Conservation (phyloP, 23 tunicate genomes). For the Halocynthia roretzi region DNA sequence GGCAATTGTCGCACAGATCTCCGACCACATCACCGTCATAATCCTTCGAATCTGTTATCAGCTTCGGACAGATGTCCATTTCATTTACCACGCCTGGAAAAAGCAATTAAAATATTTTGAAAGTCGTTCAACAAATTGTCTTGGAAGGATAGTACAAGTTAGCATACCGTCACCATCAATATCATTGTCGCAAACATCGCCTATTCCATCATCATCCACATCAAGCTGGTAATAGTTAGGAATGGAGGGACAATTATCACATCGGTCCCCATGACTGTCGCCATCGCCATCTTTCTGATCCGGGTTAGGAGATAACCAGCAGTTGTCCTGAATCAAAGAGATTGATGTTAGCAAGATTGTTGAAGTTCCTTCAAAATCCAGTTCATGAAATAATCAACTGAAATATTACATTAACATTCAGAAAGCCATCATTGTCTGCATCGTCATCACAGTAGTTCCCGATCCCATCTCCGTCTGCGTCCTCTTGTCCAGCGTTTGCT, state of each 20-base stretch:
- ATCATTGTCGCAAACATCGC: not conserved
- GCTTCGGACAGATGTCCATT: too few species aligned
- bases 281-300: conserved; percentile 44
- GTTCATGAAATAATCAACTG: not conserved
- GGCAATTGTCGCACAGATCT: conserved; percentile 70
- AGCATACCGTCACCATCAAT: not conserved
- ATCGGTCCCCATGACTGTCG: not conserved
- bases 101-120: too few species aligned
- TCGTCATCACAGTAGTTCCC: conserved; percentile 79
- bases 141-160: too few species aligned
- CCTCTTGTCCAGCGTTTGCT: conserved; percentile 83
- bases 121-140: too few species aligned
- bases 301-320: conserved; percentile 31
- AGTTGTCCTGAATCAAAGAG: conserved; percentile 39
- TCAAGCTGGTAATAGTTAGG: conserved; percentile 50
- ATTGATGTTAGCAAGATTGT: not conserved
- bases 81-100: too few species aligned
- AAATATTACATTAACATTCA: conserved; percentile 8
- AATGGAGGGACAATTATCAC: conserved; percentile 51
- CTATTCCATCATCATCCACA: conserved; percentile 1
- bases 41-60: not conserved
- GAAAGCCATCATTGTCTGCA: conserved; percentile 48
- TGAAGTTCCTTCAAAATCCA: not conserved
- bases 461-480: conserved; percentile 62
- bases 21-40: conserved; percentile 43